Evolutionary conservation across 2,888 invertebrate genomes (phyloP), one percentile per base, ranked within the genome.

Genomic region (Stenoptilia bipunctidactyla): DNA sequence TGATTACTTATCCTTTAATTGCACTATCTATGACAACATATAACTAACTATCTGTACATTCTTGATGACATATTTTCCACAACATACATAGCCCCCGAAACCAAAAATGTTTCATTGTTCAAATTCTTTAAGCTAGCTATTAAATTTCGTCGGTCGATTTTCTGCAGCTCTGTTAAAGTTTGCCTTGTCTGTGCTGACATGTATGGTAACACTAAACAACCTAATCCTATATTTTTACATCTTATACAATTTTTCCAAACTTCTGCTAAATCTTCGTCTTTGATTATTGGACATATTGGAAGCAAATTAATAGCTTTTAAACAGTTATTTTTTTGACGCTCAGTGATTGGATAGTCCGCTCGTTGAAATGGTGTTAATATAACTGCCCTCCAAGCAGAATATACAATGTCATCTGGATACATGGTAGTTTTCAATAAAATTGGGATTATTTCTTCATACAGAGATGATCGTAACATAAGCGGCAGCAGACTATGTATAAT

Each of bases 161-260:
- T 80, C 40, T 75, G 61, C 10, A 84, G 52, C 54, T 84, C 84
- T 12, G 49, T 44, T 47, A 83, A 53, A 12, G 63, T 60, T 51
- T 71, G 66, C 38, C 83, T 63, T 27, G 67, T 64, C 55, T 74
- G 53, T 6, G 60, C 50, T 14, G 73, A 70, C 66, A 84, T 75
- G 42, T 84, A 84, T 9, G 85, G 85, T 51, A 85, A 56, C 44
- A 82, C 55, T 51, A 84, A 61, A 49, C 80, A 79, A 30, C 79
- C 85, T 40, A 85, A 53, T 33, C 82, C 82, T 45, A 66, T 60
- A 43, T 69, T 70, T 56, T 80, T 82, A 46, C 74, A 74, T 44
- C 80, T 65, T 6, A 85, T 50, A 54, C 82, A 82, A 51, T 83
- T 69, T 50, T 71, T 76, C 83, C 84, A 85, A 50, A 85, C 73